Evolutionary conservation across 2,113 vertebrate genomes (phyloP), one percentile per base, ranked within the genome.

Genomic region (Phyllopteryx taeniolatus): DNA sequence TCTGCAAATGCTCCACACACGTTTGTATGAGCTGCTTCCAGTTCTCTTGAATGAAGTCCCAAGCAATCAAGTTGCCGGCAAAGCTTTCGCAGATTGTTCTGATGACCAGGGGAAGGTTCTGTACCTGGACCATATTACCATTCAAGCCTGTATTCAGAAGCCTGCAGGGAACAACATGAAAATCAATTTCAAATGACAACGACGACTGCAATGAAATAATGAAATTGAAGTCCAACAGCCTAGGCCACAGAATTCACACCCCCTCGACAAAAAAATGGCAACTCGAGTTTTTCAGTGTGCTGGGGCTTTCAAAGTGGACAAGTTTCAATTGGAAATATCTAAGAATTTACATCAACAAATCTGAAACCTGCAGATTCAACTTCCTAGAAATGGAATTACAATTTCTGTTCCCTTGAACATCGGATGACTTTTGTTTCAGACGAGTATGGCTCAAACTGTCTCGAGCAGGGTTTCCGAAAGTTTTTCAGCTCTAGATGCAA

Each of bases 41-140:
- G 86, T 96, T 97, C 81, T 98, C 93, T 84, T 98, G 97, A 49
- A 98, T 91, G 68, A 99, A 99, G 86, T 98, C 92, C 96, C 97
- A 98, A 13, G 92, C 94, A 80, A 96, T 78, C 68, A 99, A 87
- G 83, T 95, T 88, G 22, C 97, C 95, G 10, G 94, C 83, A 70
- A 96, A 93, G 82, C 79, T 87, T 3, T 68, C 91, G 83, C 92
- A 93, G 73, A 94, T 74, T 2, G 89, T 92, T 76, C 9, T 83
- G 81, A 98, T 88, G 84, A 99, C 83, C 68, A 89, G 82, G 6
- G 95, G 92, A 84, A 99, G 69, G 71, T 98, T 96, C 70, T 95
- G 95, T 4, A 94, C 91, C 76, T 91, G 94, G 79, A 99, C 93
- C 5, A 20, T 4, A 19, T 85, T 72, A 69, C 95, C 95, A 39